Percentiles rank a stretch among this genome's conserved stretches.
These are phyloP conservation scores for Formica aserva DNA, from an alignment of 2,888 invertebrate genomes.

Conservation along the genomic window DNA sequence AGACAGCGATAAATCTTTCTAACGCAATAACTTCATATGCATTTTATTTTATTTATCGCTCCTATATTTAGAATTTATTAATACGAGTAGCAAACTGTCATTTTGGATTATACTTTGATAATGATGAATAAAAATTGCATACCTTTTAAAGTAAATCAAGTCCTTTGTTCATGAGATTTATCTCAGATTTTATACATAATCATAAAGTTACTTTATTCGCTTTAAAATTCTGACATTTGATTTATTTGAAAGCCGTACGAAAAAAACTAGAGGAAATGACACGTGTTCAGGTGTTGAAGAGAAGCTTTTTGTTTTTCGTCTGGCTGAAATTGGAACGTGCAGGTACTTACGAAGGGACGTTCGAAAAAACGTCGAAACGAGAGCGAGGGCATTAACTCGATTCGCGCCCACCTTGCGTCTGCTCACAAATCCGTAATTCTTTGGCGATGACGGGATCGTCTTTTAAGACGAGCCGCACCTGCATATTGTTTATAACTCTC, in stretches of 20 bases:
- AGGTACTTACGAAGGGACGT: conserved; percentile 35
- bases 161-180: background rate
- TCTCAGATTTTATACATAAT: background rate
- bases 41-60: conserved; percentile 4
- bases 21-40: background rate
- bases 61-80: background rate
- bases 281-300: background rate
- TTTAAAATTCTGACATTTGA: background rate
- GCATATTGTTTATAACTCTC: conserved; percentile 74
- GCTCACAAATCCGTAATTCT: conserved; percentile 69
- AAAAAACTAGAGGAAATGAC: background rate
- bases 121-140: background rate
- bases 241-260: background rate
- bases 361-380: conserved; percentile 59
- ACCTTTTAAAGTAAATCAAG: background rate
- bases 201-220: background rate
- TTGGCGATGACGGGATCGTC: conserved; percentile 72
- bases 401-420: conserved; percentile 62
- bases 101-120: background rate
- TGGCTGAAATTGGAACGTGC: conserved; percentile 51
- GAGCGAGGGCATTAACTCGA: conserved; percentile 64
- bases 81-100: background rate
- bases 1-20: background rate
- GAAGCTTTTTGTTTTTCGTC: conserved; percentile 39
- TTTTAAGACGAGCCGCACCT: conserved; percentile 77